phyloP scores from a whole-genome alignment of 2,888 invertebrate genomes.

The Litoditis marina region DNA sequence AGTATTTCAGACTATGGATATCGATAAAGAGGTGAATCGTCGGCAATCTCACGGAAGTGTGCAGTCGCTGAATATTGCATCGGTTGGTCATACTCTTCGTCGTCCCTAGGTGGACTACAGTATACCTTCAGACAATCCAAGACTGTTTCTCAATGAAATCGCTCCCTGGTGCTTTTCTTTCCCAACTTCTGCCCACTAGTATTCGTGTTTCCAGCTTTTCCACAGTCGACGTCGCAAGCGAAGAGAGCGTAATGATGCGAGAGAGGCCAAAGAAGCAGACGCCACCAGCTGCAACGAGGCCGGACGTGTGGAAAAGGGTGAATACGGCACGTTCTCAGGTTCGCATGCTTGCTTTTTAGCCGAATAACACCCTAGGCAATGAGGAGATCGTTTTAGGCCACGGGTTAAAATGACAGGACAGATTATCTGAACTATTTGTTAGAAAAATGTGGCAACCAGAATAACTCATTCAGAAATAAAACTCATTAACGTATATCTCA shows the following conservation, averaged over 20 bases:
- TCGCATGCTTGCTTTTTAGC: no score
- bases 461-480: no score
- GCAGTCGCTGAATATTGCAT: slow-evolving; percentile 43
- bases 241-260: slow-evolving; percentile 14
- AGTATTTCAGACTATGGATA: neutral
- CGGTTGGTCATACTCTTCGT: slow-evolving; percentile 25
- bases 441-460: no score
- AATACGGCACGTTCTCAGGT: slow-evolving; percentile 38
- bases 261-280: slow-evolving; percentile 24
- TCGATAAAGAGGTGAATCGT: slow-evolving; percentile 16
- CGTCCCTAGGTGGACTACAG: no score
- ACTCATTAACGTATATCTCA: no score
- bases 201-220: slow-evolving; percentile 24
- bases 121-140: no score
- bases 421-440: no score
- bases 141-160: no score
- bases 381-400: no score
- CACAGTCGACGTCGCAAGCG: slow-evolving; percentile 27
- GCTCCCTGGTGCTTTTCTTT: no score
- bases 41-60: slow-evolving; percentile 44
- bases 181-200: neutral
- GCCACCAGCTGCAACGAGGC: slow-evolving; percentile 28
- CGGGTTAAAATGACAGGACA: no score
- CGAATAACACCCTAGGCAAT: no score
- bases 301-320: slow-evolving; percentile 17